Conservation (phyloP, 2,797 vertebrate species). For the Toxotes lorentzi region DNA sequence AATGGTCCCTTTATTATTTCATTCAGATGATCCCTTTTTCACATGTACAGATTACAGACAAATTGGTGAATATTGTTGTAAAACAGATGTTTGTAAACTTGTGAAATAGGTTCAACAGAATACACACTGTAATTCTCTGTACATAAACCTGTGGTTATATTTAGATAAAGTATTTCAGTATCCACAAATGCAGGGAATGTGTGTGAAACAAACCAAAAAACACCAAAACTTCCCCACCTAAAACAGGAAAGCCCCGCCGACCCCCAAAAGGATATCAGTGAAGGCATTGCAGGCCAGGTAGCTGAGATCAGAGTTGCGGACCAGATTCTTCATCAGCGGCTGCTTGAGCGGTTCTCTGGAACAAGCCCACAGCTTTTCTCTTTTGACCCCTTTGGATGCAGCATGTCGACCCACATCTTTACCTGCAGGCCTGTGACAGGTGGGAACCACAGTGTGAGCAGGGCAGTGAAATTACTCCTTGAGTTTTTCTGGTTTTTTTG, state of each 20-base stretch:
- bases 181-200: neutral
- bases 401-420: conserved; percentile 83
- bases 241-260: no score
- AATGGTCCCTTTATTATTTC: no score
- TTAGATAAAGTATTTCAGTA: neutral
- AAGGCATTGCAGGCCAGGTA: conserved; percentile 90
- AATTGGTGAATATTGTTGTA: neutral
- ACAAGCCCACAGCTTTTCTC: conserved; percentile 89
- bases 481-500: neutral
- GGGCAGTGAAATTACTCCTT: neutral
- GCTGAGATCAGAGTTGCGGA: conserved; percentile 84
- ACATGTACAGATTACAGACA: neutral
- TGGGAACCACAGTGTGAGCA: neutral
- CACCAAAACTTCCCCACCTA: no score
- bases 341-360: conserved; percentile 91
- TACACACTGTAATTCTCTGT: neutral
- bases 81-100: neutral
- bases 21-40: neutral
- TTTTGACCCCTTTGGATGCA: conserved; percentile 68
- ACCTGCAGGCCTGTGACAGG: conserved; percentile 70
- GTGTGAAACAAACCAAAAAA: neutral
- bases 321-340: conserved; percentile 87
- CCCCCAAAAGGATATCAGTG: conserved; percentile 92
- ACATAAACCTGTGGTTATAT: neutral
- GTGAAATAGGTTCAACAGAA: neutral